phyloP scores from a whole-genome alignment of 1,140 invertebrate genomes.

The Procambarus virginalis region DNA sequence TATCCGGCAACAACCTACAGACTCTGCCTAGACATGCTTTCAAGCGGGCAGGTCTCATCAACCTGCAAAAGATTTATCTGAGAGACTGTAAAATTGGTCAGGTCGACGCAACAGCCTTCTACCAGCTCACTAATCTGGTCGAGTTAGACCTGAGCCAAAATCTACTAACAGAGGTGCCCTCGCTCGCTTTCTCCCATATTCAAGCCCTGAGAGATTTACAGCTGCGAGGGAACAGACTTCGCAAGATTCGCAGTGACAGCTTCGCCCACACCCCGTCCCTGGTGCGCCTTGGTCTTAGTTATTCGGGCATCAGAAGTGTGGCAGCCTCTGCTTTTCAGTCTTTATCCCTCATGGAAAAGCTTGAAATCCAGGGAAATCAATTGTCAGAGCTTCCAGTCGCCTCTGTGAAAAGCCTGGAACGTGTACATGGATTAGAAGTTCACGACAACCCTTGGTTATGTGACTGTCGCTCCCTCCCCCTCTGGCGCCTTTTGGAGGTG shows the following conservation, averaged over 20 bases:
- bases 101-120: slow-evolving; percentile 86
- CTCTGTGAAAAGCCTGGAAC: slow-evolving; percentile 71
- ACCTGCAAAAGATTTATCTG: slow-evolving; percentile 89
- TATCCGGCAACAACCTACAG: slow-evolving; percentile 88
- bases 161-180: slow-evolving; percentile 83
- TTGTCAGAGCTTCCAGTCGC: slow-evolving; percentile 69
- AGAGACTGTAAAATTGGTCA: slow-evolving; percentile 84
- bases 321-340: slow-evolving; percentile 83
- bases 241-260: slow-evolving; percentile 83
- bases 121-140: slow-evolving; percentile 88
- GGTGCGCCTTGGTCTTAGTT: slow-evolving; percentile 88
- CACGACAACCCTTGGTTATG: slow-evolving; percentile 74
- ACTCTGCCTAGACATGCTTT: slow-evolving; percentile 85
- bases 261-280: slow-evolving; percentile 84
- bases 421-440: slow-evolving; percentile 71
- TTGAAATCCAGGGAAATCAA: slow-evolving; percentile 66
- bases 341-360: slow-evolving; percentile 64
- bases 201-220: slow-evolving; percentile 84
- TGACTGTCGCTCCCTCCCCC: slow-evolving; percentile 72
- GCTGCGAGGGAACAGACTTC: slow-evolving; percentile 86
- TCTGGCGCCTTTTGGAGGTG: slow-evolving; percentile 61
- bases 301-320: slow-evolving; percentile 85
- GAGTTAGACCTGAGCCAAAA: slow-evolving; percentile 91
- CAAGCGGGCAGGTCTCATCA: slow-evolving; percentile 83
- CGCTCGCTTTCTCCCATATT: slow-evolving; percentile 83